Evolutionary conservation across 2,797 vertebrate genomes (phyloP), one percentile per base, ranked within the genome.

Genomic region (Micropoecilia bifurca): DNA sequence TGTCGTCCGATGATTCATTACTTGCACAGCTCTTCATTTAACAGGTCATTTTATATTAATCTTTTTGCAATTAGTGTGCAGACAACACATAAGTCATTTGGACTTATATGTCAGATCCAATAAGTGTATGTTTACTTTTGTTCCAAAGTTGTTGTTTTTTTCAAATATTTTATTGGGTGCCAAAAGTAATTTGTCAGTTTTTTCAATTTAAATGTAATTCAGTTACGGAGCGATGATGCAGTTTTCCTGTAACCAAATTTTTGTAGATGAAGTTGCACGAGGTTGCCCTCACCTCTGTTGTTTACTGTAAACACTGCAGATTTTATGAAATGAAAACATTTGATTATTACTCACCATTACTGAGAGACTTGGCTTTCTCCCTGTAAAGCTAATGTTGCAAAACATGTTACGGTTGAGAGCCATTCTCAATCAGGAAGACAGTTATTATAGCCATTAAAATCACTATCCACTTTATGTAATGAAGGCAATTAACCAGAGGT

Each of bases 371-470:
- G 78, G 83, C 50, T 57, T 57, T 91, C 66, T 66, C 59, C 78
- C 68, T 61, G 57, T 83, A 88, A 91, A 92, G 81, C 90, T 92
- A 94, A 93, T 94, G 93, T 91, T 93, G 89, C 88, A 86, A 90
- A 94, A 90, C 87, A 85, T 87, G 85, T 89, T 82, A 77, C 74
- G 79, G 86, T 86, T 88, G 90, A 92, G 86, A 87, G 90, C 88
- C 82, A 80, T 92, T 93, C 91, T 95, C 90, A 93, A 91, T 95
- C 94, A 95, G 92, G 91, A 93, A 93, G 93, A 91, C 93, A 74
- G 91, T 95, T 95, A 93, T 96, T 95, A 92, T 83, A 80, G 89
- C 92, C 84, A 93, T 95, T 95, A 94, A 94, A 96, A 93, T 95
- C 87, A 93, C 89, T 87, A 91, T 94, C 93, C 93, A 95, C 94